Conservation (phyloP, 2,113 vertebrate genomes). For the Dipodomys merriami region DNA sequence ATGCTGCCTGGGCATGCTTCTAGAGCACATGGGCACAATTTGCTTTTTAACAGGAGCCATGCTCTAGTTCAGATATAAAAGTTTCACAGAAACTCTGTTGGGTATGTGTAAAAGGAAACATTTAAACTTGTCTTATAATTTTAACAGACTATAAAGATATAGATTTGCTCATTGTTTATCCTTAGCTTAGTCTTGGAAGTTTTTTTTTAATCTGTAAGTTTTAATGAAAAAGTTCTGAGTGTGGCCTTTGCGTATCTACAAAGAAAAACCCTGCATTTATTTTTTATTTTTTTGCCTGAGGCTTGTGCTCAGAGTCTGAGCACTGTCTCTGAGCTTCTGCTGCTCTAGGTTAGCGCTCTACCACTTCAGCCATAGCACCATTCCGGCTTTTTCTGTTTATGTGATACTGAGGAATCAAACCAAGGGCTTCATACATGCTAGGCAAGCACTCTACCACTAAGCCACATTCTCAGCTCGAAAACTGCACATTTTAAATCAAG, state of each 20-base stretch:
- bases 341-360: no score
- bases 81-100: slow-evolving; percentile 31
- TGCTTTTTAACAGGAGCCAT: slow-evolving; percentile 50
- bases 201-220: slow-evolving; percentile 50
- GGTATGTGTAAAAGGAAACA: slow-evolving; percentile 44
- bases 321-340: no score
- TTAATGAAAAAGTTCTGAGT: slow-evolving; percentile 54
- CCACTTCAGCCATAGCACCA: no score
- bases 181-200: slow-evolving; percentile 37
- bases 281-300: no score
- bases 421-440: no score
- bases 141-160: slow-evolving; percentile 54
- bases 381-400: no score
- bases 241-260: background rate
- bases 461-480: no score
- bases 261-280: no score
- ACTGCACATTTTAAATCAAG: slow-evolving; percentile 45
- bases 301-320: no score
- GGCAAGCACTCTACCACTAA: no score
- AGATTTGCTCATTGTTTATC: slow-evolving; percentile 57
- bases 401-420: no score
- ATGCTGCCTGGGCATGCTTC: slow-evolving; percentile 2
- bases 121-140: slow-evolving; percentile 45
- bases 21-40: slow-evolving; percentile 56
- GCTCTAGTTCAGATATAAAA: slow-evolving; percentile 27